Percentiles rank a stretch among this genome's conserved stretches.
Evolutionary conservation across 2,888 invertebrate genomes (phyloP).

Genomic region (Agonopterix subpropinquella): DNA sequence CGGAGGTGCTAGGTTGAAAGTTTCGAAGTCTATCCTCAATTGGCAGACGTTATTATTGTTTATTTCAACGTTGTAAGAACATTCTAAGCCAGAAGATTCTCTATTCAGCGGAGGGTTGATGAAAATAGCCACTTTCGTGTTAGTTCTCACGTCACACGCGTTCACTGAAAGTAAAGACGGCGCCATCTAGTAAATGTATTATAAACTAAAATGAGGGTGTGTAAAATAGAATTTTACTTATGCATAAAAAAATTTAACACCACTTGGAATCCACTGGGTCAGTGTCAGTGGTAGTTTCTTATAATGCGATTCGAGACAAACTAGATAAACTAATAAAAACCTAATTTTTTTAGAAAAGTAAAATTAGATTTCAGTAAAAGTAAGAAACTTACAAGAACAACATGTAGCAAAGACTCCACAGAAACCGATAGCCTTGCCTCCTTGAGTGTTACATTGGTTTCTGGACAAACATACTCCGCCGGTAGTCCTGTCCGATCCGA

Average conservation of each 20-base stretch:
- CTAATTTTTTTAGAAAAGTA: not conserved
- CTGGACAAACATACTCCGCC: slow-evolving; percentile 68
- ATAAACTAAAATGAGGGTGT: too few species aligned
- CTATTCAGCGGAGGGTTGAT: slow-evolving; percentile 63
- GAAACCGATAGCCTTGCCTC: slow-evolving; percentile 68
- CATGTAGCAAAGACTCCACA: slow-evolving; percentile 70
- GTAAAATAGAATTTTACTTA: too few species aligned
- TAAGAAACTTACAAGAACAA: slow-evolving; percentile 54
- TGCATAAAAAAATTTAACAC: too few species aligned
- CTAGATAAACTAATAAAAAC: too few species aligned
- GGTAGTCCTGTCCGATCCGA: slow-evolving; percentile 49
- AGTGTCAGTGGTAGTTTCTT: too few species aligned
- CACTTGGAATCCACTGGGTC: too few species aligned
- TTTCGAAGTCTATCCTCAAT: slow-evolving; percentile 76
- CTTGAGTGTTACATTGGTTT: slow-evolving; percentile 71
- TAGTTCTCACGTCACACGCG: slow-evolving; percentile 59
- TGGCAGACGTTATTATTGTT: slow-evolving; percentile 77
- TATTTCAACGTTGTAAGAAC: slow-evolving; percentile 74
- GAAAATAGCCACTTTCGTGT: slow-evolving; percentile 60
- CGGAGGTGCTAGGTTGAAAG: slow-evolving; percentile 68
- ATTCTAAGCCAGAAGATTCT: slow-evolving; percentile 62
- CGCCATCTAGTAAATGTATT: slow-evolving; percentile 14
- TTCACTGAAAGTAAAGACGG: slow-evolving; percentile 43
- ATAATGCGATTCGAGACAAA: too few species aligned
- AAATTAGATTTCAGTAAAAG: not conserved